Evolutionary conservation across 2,888 invertebrate genomes (phyloP).

Genomic region (Drosophila monieri): DNA sequence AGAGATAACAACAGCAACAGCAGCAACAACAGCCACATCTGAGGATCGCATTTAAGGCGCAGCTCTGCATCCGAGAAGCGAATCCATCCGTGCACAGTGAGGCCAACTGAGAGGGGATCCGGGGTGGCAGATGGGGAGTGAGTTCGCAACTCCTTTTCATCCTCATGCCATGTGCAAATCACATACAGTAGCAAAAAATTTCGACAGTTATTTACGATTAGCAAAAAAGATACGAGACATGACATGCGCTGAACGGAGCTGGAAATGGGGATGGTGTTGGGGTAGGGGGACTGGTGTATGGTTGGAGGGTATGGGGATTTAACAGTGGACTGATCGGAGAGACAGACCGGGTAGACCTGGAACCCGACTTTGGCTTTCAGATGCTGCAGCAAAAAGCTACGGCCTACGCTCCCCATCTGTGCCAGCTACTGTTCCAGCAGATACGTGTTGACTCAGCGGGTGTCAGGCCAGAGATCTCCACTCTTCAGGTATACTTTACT

Average conservation of each 20-base stretch:
- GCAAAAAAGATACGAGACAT: constrained; percentile 79
- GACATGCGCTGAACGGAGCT: constrained; percentile 73
- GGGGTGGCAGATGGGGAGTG: constrained; percentile 35
- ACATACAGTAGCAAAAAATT: constrained; percentile 80
- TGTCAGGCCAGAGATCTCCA: constrained; percentile 32
- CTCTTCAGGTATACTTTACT: constrained; percentile 19
- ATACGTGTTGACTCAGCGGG: constrained; percentile 54
- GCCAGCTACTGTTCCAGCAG: constrained; percentile 63
- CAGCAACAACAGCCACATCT: constrained; percentile 30
- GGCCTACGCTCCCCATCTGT: constrained; percentile 40
- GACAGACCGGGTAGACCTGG: constrained; percentile 24
- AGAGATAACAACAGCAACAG: constrained; percentile 39
- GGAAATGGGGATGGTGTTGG: constrained; percentile 9
- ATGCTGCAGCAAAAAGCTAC: constrained; percentile 4
- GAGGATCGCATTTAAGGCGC: constrained; percentile 42
- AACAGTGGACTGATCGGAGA: constrained; percentile 24
- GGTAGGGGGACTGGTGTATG: neutral
- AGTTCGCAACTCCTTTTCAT: constrained; percentile 67
- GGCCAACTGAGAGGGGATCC: neutral
- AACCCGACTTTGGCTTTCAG: constrained; percentile 7
- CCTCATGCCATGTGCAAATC: constrained; percentile 72
- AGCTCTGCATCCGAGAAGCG: constrained; percentile 32
- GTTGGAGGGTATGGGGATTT: constrained; percentile 8
- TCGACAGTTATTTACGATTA: constrained; percentile 79
- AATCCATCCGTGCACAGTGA: constrained; percentile 17